Evolutionary conservation across 64 coral and sea anemone species (phyloP).

Genomic region (Hydrozoanthus tunicans): DNA sequence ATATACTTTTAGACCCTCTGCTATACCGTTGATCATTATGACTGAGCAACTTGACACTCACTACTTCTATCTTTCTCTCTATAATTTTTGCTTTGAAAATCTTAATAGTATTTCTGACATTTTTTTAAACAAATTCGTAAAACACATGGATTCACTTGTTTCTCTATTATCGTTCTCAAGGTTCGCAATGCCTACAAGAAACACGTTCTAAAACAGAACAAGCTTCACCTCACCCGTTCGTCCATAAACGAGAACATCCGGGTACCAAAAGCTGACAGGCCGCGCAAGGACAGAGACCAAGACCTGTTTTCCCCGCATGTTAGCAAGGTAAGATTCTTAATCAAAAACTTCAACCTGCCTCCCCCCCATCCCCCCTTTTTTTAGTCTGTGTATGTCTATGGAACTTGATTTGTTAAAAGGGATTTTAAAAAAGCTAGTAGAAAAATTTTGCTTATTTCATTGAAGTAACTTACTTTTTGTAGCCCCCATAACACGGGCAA

Average conservation of each 20-base stretch:
- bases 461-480: no score
- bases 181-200: slow-evolving; percentile 48
- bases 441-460: no score
- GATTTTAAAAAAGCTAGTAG: no score
- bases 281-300: slow-evolving; percentile 33
- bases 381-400: not conserved
- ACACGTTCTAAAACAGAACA: not conserved
- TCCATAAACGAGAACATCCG: not conserved
- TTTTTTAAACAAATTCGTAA: not conserved
- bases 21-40: no score
- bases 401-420: not conserved
- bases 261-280: slow-evolving; percentile 3
- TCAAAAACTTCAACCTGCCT: not conserved
- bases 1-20: no score
- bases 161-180: not conserved
- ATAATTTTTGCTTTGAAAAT: not conserved
- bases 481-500: no score
- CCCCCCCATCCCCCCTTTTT: not conserved
- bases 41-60: no score
- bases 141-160: not conserved
- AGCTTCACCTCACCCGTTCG: not conserved
- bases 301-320: slow-evolving; percentile 39
- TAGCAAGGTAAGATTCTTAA: slow-evolving; percentile 19
- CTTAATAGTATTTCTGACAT: no score
- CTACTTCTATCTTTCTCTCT: not conserved